phyloP scores from a whole-genome alignment of 2,113 vertebrate genomes.

The Bathybates hornii region DNA sequence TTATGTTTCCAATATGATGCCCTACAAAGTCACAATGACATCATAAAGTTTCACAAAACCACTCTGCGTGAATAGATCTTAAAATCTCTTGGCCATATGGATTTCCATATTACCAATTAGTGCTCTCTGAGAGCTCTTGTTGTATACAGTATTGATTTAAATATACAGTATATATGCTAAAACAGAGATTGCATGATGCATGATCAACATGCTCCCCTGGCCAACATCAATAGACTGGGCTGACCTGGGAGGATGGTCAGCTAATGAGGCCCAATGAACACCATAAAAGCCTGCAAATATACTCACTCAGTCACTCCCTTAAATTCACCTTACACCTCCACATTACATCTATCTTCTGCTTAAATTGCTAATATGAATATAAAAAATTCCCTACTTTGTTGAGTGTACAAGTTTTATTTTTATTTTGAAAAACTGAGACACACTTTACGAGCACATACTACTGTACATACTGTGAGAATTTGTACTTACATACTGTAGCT shows the following conservation, averaged over 20 bases:
- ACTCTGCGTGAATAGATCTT: background rate
- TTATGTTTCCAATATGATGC: background rate
- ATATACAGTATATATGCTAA: background rate
- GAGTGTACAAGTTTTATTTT: background rate
- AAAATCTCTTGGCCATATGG: background rate
- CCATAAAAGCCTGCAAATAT: background rate
- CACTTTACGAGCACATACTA: background rate
- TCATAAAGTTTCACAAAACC: background rate
- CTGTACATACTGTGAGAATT: background rate
- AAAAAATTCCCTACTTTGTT: background rate
- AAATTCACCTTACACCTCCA: background rate
- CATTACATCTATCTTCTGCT: background rate
- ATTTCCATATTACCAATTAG: background rate
- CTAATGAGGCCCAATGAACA: background rate
- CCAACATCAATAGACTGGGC: background rate
- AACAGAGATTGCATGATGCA: background rate
- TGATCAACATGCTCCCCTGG: background rate
- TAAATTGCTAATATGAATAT: background rate
- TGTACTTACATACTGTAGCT: background rate
- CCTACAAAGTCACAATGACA: background rate
- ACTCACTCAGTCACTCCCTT: background rate
- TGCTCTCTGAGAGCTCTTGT: background rate
- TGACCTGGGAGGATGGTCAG: background rate
- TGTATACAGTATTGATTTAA: background rate
- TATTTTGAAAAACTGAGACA: background rate